Evolutionary conservation across 2,797 vertebrate species (phyloP).

Genomic region (Malurus splendens): DNA sequence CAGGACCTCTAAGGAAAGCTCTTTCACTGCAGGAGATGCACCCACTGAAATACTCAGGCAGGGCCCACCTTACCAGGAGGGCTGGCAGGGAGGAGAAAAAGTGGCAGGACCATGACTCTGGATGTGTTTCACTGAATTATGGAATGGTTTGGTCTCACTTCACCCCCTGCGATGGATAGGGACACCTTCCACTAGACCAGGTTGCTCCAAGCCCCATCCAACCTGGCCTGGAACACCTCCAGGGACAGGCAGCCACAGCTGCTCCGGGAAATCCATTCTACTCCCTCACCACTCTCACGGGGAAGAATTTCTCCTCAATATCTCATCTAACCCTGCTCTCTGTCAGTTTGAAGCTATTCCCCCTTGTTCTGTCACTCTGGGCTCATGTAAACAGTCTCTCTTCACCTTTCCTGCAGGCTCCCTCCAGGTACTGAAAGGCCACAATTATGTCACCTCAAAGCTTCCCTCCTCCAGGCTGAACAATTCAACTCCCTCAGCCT

Average conservation of each 20-base stretch:
- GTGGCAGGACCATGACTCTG: rapidly evolving
- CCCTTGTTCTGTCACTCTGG: background rate
- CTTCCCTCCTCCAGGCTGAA: background rate
- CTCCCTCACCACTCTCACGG: background rate
- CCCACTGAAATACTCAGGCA: rapidly evolving
- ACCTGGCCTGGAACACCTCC: background rate
- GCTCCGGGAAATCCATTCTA: background rate
- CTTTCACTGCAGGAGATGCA: background rate
- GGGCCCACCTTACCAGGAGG: background rate
- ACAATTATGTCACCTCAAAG: background rate
- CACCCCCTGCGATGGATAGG: background rate
- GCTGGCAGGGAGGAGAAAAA: background rate
- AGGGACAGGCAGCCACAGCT: background rate
- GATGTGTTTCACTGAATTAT: background rate
- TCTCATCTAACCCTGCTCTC: background rate
- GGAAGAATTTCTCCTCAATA: background rate
- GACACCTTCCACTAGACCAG: background rate
- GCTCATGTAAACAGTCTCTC: background rate
- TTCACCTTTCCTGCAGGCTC: background rate
- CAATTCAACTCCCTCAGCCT: background rate
- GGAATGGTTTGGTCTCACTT: background rate
- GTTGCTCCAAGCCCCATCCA: rapidly evolving
- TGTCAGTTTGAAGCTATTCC: background rate
- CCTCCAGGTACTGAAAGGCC: background rate
- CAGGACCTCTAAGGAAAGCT: background rate